Conservation (phyloP, 2,113 vertebrate genomes). For the Cyprinus carpio region DNA sequence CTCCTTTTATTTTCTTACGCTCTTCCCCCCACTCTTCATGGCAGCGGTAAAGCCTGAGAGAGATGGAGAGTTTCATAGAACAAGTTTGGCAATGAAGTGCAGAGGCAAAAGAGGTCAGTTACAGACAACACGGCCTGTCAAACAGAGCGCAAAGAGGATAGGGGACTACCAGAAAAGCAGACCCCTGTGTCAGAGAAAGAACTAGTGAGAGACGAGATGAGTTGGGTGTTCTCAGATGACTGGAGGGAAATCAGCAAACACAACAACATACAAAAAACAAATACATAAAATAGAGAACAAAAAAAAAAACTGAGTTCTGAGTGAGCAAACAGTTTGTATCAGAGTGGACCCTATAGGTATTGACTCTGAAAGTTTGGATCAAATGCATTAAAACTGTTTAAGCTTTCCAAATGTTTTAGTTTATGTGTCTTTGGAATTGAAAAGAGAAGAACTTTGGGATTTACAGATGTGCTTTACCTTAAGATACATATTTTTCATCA, state of each 20-base stretch:
- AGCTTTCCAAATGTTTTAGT: slow-evolving; percentile 8
- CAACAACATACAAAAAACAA: slow-evolving; percentile 28
- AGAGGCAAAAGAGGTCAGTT: slow-evolving; percentile 43
- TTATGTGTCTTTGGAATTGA: neutral
- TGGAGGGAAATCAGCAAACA: slow-evolving; percentile 37
- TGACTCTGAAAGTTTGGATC: slow-evolving; percentile 10
- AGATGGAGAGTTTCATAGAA: slow-evolving; percentile 47
- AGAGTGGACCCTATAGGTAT: neutral
- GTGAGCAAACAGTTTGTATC: slow-evolving; percentile 2
- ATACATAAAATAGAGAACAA: neutral
- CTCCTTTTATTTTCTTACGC: slow-evolving; percentile 18
- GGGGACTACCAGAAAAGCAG: slow-evolving; percentile 38
- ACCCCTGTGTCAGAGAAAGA: slow-evolving; percentile 29
- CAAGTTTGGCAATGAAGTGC: slow-evolving; percentile 47
- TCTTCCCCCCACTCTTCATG: neutral
- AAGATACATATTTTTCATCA: slow-evolving; percentile 20
- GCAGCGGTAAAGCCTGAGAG: slow-evolving; percentile 47
- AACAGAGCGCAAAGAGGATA: slow-evolving; percentile 33
- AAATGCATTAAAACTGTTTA: slow-evolving; percentile 10
- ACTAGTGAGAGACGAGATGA: neutral
- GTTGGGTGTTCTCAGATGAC: slow-evolving; percentile 47
- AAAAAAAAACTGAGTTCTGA: neutral
- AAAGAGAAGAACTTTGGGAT: neutral
- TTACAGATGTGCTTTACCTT: neutral
- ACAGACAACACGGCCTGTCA: slow-evolving; percentile 39